Base-by-base conservation (phyloP, 2,113 vertebrate species). In the Planiliza haematocheilus region DNA sequence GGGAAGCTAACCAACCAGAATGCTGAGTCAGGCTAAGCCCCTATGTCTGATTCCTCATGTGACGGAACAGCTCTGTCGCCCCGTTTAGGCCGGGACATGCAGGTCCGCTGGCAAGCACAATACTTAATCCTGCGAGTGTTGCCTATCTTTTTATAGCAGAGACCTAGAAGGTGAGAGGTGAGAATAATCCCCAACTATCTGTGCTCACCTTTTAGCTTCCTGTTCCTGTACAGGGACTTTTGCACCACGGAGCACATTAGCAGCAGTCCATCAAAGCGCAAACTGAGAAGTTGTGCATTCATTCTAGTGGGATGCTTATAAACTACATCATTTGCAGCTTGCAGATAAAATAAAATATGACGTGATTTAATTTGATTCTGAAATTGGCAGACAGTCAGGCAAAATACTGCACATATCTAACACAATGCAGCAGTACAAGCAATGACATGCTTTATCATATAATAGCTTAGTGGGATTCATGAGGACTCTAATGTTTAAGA, bases 121-220 rank as follows among this genome's bases (percentile, higher is more conserved):
- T 7, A 72, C 78, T 74, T 90, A 91, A 93, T 93, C 90, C 79
- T 70, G 43, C n/a, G 63, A 77, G 75, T 83, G 73, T 76, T 84
- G 52, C 70, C 34, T 82, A 58, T 66, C 89, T 86, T 80, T 87
- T 87, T 86, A 88, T 89, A 91, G 83, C 78, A 41, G 66, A 77
- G 37, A 74, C 79, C 65, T 56, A 10, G 58, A 67, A 84, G 34
- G 59, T 74, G 77, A 75, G 61, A 60, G 21, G 11, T 13, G 45
- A 65, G 75, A 20, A n/a, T 90, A 88, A 91, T 90, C 85, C 80
- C 53, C 57, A 61, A 59, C 73, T 84, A 83, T 77, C 67, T 86
- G 64, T 51, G 68, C 70, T 83, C 56, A 76, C 62, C 70, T 74
- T 68, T 79, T 57, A 52, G 76, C 76, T 85, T 70, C 63, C 51